phyloP scores from a whole-genome alignment of 2,888 invertebrate genomes.

The Polymixis flavicincta region DNA sequence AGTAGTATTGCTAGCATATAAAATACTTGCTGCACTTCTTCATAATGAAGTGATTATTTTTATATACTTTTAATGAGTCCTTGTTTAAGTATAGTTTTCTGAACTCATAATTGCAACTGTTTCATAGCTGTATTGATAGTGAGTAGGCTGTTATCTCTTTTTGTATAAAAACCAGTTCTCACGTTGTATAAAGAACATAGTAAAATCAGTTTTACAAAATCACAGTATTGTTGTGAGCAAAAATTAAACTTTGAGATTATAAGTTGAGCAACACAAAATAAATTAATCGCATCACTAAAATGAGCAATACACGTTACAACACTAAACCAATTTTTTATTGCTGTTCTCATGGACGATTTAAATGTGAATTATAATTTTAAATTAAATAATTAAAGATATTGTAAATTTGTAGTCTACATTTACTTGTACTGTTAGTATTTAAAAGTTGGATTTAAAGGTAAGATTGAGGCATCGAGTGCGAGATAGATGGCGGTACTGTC shows the following conservation, averaged over 20 bases:
- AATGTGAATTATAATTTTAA: slow-evolving; percentile 28
- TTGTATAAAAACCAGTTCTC: slow-evolving; percentile 4
- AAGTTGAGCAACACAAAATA: slow-evolving; percentile 70
- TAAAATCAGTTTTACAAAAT: slow-evolving; percentile 20
- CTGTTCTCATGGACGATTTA: slow-evolving; percentile 46
- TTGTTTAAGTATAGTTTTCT: neutral
- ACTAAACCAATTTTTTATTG: slow-evolving; percentile 57
- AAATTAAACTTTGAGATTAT: slow-evolving; percentile 67
- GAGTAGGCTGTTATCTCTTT: neutral
- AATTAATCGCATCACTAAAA: slow-evolving; percentile 47
- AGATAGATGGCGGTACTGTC: slow-evolving; percentile 15
- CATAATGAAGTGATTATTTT: slow-evolving; percentile 7
- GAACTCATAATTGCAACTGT: neutral
- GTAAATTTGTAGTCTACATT: slow-evolving; percentile 41
- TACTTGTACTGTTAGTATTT: slow-evolving; percentile 70
- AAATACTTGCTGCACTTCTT: neutral
- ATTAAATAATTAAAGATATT: slow-evolving; percentile 32
- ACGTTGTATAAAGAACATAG: slow-evolving; percentile 22
- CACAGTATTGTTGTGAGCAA: slow-evolving; percentile 49
- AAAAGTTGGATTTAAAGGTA: slow-evolving; percentile 23
- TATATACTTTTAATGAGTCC: neutral
- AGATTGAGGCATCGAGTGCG: slow-evolving; percentile 24
- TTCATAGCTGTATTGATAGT: neutral
- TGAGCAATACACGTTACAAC: slow-evolving; percentile 58
- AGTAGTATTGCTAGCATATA: neutral